Evolutionary conservation across 1,140 invertebrate species (phyloP), one percentile per base, ranked within the genome.

Genomic region (Bombus pyrosoma): DNA sequence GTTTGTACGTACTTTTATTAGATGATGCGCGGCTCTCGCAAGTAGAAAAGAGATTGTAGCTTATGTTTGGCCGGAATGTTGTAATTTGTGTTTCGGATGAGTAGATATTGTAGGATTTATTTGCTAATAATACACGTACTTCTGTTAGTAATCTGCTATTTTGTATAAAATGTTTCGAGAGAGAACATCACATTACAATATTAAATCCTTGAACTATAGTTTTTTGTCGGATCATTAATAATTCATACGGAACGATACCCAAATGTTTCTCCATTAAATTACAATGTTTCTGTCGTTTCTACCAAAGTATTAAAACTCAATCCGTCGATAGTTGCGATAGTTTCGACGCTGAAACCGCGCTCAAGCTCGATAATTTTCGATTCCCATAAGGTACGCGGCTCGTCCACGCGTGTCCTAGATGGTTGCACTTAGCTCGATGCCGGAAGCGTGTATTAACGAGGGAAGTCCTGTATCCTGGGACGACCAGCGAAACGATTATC

Each of bases 401-500:
- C 28, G 69, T 34, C 62, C 25, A 59, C 69, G 59, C 62, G 84
- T 43, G 83, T 77, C 59, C 53, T 76, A 66, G 82, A 62, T 81
- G 76, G 62, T 81, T 76, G 80, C 64, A 81, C 86, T 82, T 81
- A 89, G 25, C 41, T 78, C 43, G 77, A 39, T 81, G 75, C 88
- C 87, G 91, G 91, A 92, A 92, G 86, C 86, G 43, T 69, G 75
- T 66, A 85, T 85, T 85, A 90, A 86, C 71, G 68, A 32, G 66
- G 37, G 74, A 64, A 84, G 86, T 79, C 53, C 47, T 43, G 82
- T 86, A 89, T 86, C 71, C 81, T 73, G 66, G 68, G 82, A 81
- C 71, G 88, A 90, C 83, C 78, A 74, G 59, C 76, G 88, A 87
- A 80, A 81, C 86, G 87, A 91, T 90, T 91, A 89, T 90, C 91